Evolutionary conservation across 2,113 vertebrate species (phyloP).

Genomic region (Hystrix cristata): DNA sequence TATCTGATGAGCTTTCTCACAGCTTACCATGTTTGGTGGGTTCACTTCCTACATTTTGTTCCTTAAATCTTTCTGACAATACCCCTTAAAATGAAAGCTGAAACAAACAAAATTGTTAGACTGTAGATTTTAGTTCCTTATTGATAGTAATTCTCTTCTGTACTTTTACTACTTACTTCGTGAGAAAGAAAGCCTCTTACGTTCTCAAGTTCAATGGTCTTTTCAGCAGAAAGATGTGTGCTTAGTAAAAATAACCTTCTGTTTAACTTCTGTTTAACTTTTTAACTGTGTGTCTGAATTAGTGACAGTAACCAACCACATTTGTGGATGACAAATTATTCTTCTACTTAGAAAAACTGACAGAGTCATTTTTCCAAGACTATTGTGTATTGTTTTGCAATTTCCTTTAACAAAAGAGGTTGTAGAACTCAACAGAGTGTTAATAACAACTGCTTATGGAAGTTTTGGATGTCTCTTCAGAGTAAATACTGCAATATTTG

Average conservation of each 20-base stretch:
- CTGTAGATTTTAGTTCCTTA: neutral
- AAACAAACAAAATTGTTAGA: constrained; percentile 14
- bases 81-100: constrained; percentile 29
- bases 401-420: constrained; percentile 10
- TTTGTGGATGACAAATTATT: neutral
- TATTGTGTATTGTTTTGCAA: neutral
- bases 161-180: neutral
- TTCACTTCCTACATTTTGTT: constrained; percentile 68
- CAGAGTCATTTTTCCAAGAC: neutral
- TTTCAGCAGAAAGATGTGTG: neutral
- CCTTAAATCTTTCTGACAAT: constrained; percentile 53
- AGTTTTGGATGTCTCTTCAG: neutral
- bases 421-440: neutral
- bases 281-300: neutral
- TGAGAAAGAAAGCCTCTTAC: neutral
- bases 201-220: neutral
- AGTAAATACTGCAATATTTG: neutral
- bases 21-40: neutral
- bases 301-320: neutral
- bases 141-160: constrained; percentile 18
- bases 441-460: neutral
- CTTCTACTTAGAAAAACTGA: constrained; percentile 13
- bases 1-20: neutral
- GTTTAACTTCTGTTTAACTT: neutral
- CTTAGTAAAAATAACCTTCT: neutral